phyloP scores from a whole-genome alignment of 2,888 invertebrate species.

The Adelphocoris suturalis region DNA sequence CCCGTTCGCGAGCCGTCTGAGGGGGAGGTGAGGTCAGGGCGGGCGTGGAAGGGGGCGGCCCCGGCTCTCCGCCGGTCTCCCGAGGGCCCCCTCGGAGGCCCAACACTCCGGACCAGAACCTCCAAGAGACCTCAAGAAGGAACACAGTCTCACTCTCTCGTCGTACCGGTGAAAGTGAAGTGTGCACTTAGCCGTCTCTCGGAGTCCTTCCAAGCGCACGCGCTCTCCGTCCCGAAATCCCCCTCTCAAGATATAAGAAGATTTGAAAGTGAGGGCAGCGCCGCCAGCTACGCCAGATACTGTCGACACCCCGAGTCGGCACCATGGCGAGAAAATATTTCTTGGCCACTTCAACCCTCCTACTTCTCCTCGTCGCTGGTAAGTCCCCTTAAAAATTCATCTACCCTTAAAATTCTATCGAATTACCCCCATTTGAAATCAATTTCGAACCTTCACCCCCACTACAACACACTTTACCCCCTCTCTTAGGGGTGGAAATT shows the following conservation, averaged over 20 bases:
- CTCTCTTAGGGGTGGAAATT: constrained; percentile 6
- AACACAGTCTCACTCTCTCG: constrained; percentile 66
- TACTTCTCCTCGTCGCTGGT: constrained; percentile 64
- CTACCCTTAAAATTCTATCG: not conserved
- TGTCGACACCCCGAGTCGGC: constrained; percentile 67
- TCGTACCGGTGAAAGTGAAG: constrained; percentile 67
- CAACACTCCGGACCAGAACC: constrained; percentile 45
- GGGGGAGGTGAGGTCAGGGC: constrained; percentile 41
- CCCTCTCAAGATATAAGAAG: constrained; percentile 65
- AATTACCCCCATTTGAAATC: not conserved
- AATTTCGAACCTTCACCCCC: not conserved
- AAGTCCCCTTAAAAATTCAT: not conserved
- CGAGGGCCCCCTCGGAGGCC: not conserved
- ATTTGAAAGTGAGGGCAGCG: constrained; percentile 67
- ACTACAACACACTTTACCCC: constrained; percentile 2
- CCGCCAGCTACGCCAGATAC: constrained; percentile 60
- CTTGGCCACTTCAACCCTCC: constrained; percentile 51
- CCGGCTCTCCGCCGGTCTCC: not conserved
- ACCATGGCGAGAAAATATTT: constrained; percentile 58
- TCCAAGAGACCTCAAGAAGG: constrained; percentile 46
- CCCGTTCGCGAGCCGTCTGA: too few species aligned
- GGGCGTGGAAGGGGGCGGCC: not conserved
- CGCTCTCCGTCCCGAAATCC: constrained; percentile 23
- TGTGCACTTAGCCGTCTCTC: constrained; percentile 27
- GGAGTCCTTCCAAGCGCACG: not conserved